Base-by-base conservation (phyloP, 2,888 invertebrate genomes). In the Exephanes ischioxanthus region DNA sequence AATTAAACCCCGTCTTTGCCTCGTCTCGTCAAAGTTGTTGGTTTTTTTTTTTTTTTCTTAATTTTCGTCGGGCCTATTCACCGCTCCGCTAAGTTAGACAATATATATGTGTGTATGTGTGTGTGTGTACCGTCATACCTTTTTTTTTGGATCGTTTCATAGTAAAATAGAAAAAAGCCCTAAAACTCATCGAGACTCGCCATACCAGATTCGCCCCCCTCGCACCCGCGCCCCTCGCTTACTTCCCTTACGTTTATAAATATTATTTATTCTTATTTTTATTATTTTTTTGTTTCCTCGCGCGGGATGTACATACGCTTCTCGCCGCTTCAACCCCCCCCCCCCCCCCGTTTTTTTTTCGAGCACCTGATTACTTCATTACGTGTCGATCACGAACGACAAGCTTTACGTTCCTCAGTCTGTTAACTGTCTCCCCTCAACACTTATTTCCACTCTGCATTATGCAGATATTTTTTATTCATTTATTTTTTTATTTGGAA, bases 91-190 rank as follows among this genome's bases (percentile, higher is more conserved):
- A 80, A 33, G 72, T 72, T 79, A 68, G 30, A 83, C 67, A 61
- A 48, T 45, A 79, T 55, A 41, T 73, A 37, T 58, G 58, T 82
- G 33, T 83, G 75, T 55, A 3, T 55, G 33, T 53, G 75, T 66
- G 48, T 73, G 30, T 58, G 61, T 83, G 45, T 86, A 79, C 30
- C 48, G 48, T 45, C 11, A 14, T 58, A 58, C 51, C 37, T 75
- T 63, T 78, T 75, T 75, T 81, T 80, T 90, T 90, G 87, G 87
- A 89, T 90, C 85, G 83, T 88, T 86, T 88, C 89, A 91, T 92
- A 91, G 90, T 92, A 92, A 92, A 92, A 92, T 92, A 92, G 91
- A 92, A 92, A 91, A 91, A 90, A 90, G 89, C 87, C 90, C 84
- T 87, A 83, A 80, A 84, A 78, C 84, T 86, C 77, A 84, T 68